A percentile compares a stretch with the other conserved stretches of the same genome.
Conservation (phyloP, 2,888 invertebrate genomes). For the Euzetes globulus region DNA sequence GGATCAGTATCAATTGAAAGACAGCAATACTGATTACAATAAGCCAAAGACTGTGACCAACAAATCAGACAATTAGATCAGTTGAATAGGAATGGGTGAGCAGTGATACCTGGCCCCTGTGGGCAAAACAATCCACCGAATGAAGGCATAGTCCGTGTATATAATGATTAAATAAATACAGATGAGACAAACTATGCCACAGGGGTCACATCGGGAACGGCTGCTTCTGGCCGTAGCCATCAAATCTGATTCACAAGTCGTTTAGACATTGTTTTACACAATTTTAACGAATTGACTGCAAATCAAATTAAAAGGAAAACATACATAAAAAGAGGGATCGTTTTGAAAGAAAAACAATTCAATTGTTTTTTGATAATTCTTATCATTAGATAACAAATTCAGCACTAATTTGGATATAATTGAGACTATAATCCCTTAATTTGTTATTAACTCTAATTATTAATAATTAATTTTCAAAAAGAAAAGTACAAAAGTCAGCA, state of each 20-base stretch:
- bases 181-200: slow-evolving; percentile 71
- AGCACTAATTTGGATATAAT: no score
- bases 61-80: no score
- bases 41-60: not conserved
- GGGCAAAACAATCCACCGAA: slow-evolving; percentile 59
- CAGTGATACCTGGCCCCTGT: not conserved
- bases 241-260: not conserved
- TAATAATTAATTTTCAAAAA: no score
- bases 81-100: no score
- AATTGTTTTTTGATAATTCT: not conserved
- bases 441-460: no score
- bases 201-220: slow-evolving; percentile 46
- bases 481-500: no score
- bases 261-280: no score
- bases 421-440: no score
- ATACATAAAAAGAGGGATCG: not conserved
- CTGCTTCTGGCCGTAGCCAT: not conserved
- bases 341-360: not conserved
- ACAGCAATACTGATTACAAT: slow-evolving; percentile 14
- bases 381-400: no score
- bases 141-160: slow-evolving; percentile 79
- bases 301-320: not conserved
- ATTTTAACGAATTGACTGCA: not conserved
- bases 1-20: slow-evolving; percentile 55
- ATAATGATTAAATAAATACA: slow-evolving; percentile 70